A percentile compares a stretch with the other conserved stretches of the same genome.
Evolutionary conservation across 2,797 vertebrate genomes (phyloP).

Genomic region (Pseudomugil tenellus): DNA sequence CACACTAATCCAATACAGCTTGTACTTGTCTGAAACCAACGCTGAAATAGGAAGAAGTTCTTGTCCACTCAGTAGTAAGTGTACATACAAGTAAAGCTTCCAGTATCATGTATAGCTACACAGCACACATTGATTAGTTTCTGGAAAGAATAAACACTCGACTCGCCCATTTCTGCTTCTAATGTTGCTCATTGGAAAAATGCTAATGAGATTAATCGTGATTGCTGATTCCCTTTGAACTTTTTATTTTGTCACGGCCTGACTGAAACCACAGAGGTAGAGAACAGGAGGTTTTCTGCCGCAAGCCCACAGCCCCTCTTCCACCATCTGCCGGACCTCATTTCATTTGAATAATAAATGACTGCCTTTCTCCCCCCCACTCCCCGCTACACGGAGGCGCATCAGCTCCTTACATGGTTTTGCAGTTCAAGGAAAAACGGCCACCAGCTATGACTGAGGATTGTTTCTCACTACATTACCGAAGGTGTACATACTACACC

Average conservation of each 20-base stretch:
- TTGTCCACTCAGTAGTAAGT: constrained; percentile 27
- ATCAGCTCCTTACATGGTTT: constrained; percentile 63
- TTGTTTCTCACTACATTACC: constrained; percentile 57
- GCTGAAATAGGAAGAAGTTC: constrained; percentile 18
- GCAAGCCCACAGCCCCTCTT: constrained; percentile 87
- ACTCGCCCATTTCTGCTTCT: constrained; percentile 70
- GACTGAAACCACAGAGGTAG: constrained; percentile 89
- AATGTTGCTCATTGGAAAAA: constrained; percentile 91
- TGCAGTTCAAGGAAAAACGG: constrained; percentile 61
- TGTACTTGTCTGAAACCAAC: constrained; percentile 8
- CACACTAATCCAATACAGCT: constrained; percentile 11
- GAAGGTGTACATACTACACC: constrained; percentile 51
- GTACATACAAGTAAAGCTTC: constrained; percentile 33
- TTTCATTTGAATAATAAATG: constrained; percentile 95
- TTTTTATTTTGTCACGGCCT: constrained; percentile 89
- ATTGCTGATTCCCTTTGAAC: constrained; percentile 96
- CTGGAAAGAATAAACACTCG: constrained; percentile 65
- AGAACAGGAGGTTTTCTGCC: constrained; percentile 88
- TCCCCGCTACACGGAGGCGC: constrained; percentile 73
- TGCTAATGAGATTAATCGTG: constrained; percentile 91
- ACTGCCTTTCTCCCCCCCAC: constrained; percentile 47
- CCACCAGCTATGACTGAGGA: constrained; percentile 64
- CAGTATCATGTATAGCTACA: constrained; percentile 42
- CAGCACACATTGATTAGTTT: constrained; percentile 82
- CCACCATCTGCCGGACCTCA: constrained; percentile 91